Evolutionary conservation across 2,888 invertebrate species (phyloP).

Genomic region (Drosophila melanosoma): DNA sequence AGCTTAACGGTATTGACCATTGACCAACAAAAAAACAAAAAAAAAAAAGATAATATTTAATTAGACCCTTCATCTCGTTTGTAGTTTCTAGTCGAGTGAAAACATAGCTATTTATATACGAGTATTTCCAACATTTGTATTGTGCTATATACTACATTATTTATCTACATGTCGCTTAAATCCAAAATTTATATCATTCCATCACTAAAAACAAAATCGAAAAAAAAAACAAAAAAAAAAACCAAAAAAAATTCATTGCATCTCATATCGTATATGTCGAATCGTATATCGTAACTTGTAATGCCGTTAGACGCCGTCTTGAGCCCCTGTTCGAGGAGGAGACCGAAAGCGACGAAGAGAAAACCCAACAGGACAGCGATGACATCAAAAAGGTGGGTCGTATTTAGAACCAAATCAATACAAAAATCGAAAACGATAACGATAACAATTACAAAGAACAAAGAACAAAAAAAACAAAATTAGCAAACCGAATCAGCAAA

Average conservation of each 20-base stretch:
- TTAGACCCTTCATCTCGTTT: conserved; percentile 21
- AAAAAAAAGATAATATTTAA: neutral
- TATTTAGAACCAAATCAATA: conserved; percentile 69
- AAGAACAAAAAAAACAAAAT: neutral
- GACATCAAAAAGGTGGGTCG: conserved; percentile 85
- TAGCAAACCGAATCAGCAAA: conserved; percentile 7
- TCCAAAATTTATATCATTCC: conserved; percentile 64
- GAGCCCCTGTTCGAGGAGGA: conserved; percentile 94
- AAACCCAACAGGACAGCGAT: conserved; percentile 84
- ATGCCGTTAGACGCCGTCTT: conserved; percentile 88
- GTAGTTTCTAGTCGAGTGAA: conserved; percentile 36
- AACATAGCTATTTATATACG: conserved; percentile 18
- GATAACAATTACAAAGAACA: neutral
- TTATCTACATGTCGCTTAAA: conserved; percentile 39
- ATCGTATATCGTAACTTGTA: conserved; percentile 70
- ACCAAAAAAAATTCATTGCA: conserved; percentile 54
- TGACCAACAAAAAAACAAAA: neutral
- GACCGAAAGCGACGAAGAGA: conserved; percentile 88
- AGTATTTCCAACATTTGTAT: conserved; percentile 22
- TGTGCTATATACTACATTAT: conserved; percentile 19
- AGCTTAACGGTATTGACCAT: conserved; percentile 4
- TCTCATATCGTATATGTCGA: conserved; percentile 58
- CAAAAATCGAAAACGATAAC: neutral
- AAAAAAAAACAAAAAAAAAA: conserved; percentile 15
- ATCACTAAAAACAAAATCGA: conserved; percentile 48